Percentiles rank a stretch among this genome's conserved stretches.
Conservation (phyloP, 1,140 invertebrate genomes). For the Drosophila navojoa region DNA sequence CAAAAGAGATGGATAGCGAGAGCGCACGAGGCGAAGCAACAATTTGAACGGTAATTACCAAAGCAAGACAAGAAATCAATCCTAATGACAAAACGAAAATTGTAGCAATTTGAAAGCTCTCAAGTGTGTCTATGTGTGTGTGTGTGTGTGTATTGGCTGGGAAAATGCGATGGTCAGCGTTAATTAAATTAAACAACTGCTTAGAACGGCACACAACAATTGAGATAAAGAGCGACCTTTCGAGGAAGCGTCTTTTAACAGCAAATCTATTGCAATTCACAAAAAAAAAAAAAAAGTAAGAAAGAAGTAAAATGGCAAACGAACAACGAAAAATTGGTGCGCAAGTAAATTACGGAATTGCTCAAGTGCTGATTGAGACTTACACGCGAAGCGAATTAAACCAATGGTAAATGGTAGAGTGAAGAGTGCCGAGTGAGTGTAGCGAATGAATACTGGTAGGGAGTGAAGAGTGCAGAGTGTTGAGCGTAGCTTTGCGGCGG, state of each 20-base stretch:
- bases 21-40: conserved; percentile 11
- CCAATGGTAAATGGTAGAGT: conserved; percentile 12
- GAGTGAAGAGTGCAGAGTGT: conserved; percentile 2
- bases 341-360: conserved; percentile 76
- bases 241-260: conserved; percentile 20
- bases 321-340: conserved; percentile 41
- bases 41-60: conserved; percentile 33
- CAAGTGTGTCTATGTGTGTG: conserved; percentile 1
- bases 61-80: conserved; percentile 40
- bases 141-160: conserved; percentile 14
- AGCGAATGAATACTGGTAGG: not conserved
- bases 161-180: conserved; percentile 45
- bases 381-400: conserved; percentile 44
- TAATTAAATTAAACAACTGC: conserved; percentile 49
- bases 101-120: conserved; percentile 29
- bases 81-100: conserved; percentile 37
- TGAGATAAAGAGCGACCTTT: conserved; percentile 28
- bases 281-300: conserved; percentile 12
- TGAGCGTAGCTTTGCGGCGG: conserved; percentile 14
- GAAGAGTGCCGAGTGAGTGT: conserved; percentile 12
- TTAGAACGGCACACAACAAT: conserved; percentile 39
- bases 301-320: conserved; percentile 17
- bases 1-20: not conserved
- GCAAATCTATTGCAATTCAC: conserved; percentile 17
- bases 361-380: conserved; percentile 56